A percentile compares a stretch with the other conserved stretches of the same genome.
phyloP scores from a whole-genome alignment of 64 coral and sea anemone genomes.

The Orbicella faveolata region DNA sequence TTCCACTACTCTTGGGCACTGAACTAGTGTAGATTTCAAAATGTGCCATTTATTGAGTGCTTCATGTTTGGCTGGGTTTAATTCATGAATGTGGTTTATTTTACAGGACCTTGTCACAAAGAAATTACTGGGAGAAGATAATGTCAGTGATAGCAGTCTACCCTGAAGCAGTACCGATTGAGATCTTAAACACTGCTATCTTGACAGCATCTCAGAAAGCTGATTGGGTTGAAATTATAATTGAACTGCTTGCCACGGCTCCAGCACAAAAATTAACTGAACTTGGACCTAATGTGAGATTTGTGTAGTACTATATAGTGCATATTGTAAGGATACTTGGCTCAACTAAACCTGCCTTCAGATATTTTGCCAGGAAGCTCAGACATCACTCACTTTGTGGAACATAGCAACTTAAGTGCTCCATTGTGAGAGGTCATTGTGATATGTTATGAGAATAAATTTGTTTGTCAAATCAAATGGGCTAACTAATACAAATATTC shows the following conservation, averaged over 20 bases:
- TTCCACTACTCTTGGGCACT: too few species aligned
- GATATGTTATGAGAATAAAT: too few species aligned
- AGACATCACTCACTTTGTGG: too few species aligned
- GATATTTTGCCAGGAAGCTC: too few species aligned
- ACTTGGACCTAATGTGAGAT: constrained; percentile 5
- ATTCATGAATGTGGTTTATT: neutral
- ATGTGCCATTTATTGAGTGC: too few species aligned
- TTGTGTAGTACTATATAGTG: neutral
- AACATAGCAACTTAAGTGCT: too few species aligned
- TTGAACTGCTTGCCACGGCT: neutral
- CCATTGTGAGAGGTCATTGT: too few species aligned
- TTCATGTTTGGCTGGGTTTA: too few species aligned
- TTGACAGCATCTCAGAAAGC: neutral
- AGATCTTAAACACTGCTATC: neutral
- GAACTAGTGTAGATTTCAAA: too few species aligned
- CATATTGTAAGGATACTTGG: neutral
- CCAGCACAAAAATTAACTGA: neutral
- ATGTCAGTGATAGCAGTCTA: neutral
- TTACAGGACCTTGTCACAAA: neutral
- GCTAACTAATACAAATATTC: too few species aligned
- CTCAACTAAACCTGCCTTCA: too few species aligned
- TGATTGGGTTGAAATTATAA: constrained; percentile 15
- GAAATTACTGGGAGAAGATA: constrained; percentile 19
- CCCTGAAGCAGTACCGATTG: neutral
- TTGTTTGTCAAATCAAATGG: too few species aligned